Conservation (phyloP, 2,113 vertebrate genomes). For the Hylia prasina region DNA sequence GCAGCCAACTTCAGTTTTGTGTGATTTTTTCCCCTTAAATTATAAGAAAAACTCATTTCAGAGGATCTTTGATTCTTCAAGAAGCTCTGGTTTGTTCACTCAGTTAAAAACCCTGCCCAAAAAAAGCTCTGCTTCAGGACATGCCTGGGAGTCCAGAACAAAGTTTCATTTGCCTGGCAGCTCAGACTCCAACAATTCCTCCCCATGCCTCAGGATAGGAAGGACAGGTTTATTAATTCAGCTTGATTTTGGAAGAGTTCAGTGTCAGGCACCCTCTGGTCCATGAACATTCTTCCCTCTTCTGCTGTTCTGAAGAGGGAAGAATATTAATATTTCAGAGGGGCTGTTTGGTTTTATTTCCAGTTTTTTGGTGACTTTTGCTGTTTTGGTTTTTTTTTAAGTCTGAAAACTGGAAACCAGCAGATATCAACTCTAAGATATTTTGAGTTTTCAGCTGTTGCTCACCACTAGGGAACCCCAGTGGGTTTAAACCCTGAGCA, state of each 20-base stretch:
- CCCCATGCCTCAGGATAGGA: background rate
- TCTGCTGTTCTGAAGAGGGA: no score
- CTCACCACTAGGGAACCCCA: background rate
- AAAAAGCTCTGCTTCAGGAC: background rate
- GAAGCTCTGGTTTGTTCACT: background rate
- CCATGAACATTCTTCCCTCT: background rate
- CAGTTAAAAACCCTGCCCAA: background rate
- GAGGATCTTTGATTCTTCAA: background rate
- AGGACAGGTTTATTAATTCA: background rate
- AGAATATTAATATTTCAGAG: background rate
- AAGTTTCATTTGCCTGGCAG: background rate
- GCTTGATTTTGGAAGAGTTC: background rate
- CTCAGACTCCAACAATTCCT: background rate
- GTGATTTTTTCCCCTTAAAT: background rate
- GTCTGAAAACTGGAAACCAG: background rate
- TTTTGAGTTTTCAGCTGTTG: background rate
- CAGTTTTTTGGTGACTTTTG: background rate
- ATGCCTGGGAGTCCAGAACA: background rate
- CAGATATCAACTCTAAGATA: background rate
- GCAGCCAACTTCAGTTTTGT: rapidly evolving
- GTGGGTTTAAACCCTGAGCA: background rate
- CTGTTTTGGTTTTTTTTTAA: background rate
- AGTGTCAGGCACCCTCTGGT: background rate
- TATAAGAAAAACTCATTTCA: background rate
- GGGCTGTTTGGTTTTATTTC: background rate